Evolutionary conservation across 1,140 invertebrate genomes (phyloP).

Genomic region (Lithobius niger): DNA sequence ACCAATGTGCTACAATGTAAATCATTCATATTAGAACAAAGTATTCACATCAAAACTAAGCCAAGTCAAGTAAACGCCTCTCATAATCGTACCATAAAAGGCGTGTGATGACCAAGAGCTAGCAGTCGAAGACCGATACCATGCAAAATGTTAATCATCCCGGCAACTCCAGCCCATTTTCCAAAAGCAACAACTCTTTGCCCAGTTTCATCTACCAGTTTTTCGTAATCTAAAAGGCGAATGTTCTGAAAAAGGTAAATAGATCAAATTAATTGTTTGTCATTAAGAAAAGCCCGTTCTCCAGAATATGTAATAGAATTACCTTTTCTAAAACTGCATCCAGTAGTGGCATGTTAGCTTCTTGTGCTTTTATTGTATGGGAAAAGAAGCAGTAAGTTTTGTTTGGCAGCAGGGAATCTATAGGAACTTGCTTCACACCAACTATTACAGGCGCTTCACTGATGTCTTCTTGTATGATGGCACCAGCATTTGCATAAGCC

Average conservation of each 20-base stretch:
- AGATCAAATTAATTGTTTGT: not conserved
- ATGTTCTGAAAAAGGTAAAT: slow-evolving; percentile 54
- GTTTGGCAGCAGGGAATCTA: slow-evolving; percentile 81
- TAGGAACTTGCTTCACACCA: slow-evolving; percentile 93
- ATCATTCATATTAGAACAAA: not conserved
- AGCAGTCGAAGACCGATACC: slow-evolving; percentile 85
- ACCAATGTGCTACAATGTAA: slow-evolving; percentile 68
- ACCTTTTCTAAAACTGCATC: slow-evolving; percentile 91
- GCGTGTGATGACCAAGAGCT: slow-evolving; percentile 95
- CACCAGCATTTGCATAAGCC: slow-evolving; percentile 77
- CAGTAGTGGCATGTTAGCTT: slow-evolving; percentile 91
- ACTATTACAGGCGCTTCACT: slow-evolving; percentile 90
- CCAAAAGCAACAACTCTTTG: slow-evolving; percentile 94
- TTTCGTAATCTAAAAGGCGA: slow-evolving; percentile 93
- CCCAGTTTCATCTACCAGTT: slow-evolving; percentile 75
- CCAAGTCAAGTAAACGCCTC: not conserved
- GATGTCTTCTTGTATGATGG: slow-evolving; percentile 89
- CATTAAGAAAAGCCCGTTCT: not conserved
- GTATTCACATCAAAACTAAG: not conserved
- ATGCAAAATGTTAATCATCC: slow-evolving; percentile 97
- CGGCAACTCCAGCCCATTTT: slow-evolving; percentile 95
- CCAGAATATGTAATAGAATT: slow-evolving; percentile 11
- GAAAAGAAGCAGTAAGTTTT: slow-evolving; percentile 99
- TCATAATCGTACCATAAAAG: slow-evolving; percentile 75
- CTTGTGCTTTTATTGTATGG: slow-evolving; percentile 98